Evolutionary conservation across 2,113 vertebrate species (phyloP), one percentile per base, ranked within the genome.

Genomic region (Australoheros scitulus): DNA sequence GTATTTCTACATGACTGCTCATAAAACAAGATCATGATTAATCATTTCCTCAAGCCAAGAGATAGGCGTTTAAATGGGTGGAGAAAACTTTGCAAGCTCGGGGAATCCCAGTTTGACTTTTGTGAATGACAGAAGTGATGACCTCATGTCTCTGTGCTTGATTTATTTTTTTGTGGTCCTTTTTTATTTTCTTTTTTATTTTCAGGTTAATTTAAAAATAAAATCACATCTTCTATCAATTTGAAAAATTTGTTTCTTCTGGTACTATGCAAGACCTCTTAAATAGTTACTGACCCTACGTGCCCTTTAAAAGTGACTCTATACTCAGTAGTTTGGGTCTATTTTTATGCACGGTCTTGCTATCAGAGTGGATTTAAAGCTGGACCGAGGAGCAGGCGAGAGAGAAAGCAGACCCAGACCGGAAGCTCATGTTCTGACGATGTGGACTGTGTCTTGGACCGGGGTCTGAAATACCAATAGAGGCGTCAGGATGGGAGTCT

Each of bases 361-460:
- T 26, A 56, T 32, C 64, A 14, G 63, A 43, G 38, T 29, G 20
- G 68, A 83, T 76, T 77, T 64, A 77, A 6, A 58, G 29, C 26
- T 24, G 7, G 11, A 7, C 29, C 38, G 13, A 8, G 26, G 34
- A 38, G 77, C 29, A 43, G 22, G 38, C 20, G 15, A 14, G 41
- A 41, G 63, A 56, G 89, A 83, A 86, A 91, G 61, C 43, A 10
- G 41, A 88, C 57, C 36, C 60, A 1, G 18, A 85, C 34, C 86
- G 88, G 91, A 93, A 85, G 82, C 83, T 88, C 76, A 60, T 41
- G 14, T 86, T 90, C 79, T 41, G 61, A 84, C 60, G 11, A 79
- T 58, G 81, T 29, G 34, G 58, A 55, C 57, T 26, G 76, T 20
- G 14, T 26, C 60, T 75, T 75, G 79, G 70, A 75, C 34, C 52